phyloP scores from a whole-genome alignment of 2,113 vertebrate genomes.

The Cathartes aura region DNA sequence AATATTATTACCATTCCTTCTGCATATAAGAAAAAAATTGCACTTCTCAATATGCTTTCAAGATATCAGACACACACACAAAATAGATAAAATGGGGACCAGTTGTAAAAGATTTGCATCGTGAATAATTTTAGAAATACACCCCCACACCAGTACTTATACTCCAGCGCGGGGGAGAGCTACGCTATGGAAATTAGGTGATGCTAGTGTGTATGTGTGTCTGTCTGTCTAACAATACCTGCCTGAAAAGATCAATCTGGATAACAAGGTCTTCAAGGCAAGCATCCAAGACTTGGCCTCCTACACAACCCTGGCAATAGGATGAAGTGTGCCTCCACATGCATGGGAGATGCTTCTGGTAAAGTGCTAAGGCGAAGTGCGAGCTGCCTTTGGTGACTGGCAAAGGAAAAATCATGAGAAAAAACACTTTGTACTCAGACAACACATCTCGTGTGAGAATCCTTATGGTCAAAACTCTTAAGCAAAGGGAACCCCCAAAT shows the following conservation, averaged over 20 bases:
- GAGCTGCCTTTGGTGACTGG: background rate
- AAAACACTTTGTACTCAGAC: background rate
- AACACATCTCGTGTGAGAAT: background rate
- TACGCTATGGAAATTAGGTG: background rate
- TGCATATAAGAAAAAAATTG: background rate
- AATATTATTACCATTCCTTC: background rate
- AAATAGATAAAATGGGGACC: background rate
- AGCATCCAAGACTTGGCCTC: background rate
- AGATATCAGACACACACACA: background rate
- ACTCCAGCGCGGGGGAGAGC: conserved; percentile 20
- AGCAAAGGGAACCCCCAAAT: background rate
- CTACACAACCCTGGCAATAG: background rate
- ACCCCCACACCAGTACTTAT: background rate
- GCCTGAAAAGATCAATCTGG: background rate
- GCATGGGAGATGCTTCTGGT: background rate
- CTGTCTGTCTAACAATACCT: conserved; percentile 6
- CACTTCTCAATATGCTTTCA: background rate
- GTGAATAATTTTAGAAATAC: conserved; percentile 40
- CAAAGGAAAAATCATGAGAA: background rate
- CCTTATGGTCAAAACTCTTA: background rate
- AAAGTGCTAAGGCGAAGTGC: background rate
- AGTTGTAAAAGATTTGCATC: background rate
- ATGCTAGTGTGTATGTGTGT: background rate
- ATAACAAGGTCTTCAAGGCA: background rate
- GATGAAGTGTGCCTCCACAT: background rate